phyloP scores from a whole-genome alignment of 2,113 vertebrate species.

The Calyptomena viridis region DNA sequence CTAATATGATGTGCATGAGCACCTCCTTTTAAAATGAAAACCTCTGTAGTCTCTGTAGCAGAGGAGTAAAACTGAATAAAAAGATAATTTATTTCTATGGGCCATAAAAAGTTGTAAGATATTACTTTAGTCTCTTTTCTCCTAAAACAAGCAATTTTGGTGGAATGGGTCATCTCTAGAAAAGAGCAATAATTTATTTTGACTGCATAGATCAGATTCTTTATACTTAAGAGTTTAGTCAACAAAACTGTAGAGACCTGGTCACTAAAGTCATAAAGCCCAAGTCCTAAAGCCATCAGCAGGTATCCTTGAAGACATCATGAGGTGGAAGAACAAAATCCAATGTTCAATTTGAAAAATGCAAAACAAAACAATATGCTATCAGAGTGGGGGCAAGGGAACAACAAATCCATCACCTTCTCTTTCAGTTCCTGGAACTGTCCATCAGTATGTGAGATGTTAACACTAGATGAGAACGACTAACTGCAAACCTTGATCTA shows the following conservation, averaged over 20 bases:
- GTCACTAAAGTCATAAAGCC: background rate
- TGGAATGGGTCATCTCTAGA: background rate
- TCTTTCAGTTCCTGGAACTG: background rate
- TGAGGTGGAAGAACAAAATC: background rate
- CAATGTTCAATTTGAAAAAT: background rate
- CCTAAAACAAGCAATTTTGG: background rate
- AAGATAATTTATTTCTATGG: background rate
- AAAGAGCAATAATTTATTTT: background rate
- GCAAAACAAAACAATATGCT: background rate
- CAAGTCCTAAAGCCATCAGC: background rate
- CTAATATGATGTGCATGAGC: background rate
- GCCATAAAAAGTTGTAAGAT: background rate
- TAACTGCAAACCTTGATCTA: background rate
- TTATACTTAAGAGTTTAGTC: background rate
- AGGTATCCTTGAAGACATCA: background rate
- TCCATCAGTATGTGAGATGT: background rate
- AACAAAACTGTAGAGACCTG: background rate
- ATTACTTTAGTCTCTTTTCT: background rate
- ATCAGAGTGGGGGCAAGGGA: rapidly evolving
- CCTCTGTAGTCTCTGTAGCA: background rate
- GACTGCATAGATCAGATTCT: background rate
- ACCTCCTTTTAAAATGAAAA: background rate
- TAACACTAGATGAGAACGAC: background rate
- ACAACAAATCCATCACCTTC: background rate
- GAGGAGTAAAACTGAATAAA: background rate